Percentiles rank a stretch among this genome's conserved stretches.
These are phyloP conservation scores for Tetramorium simillimum DNA, from an alignment of 1,140 invertebrate genomes.

Conservation along the genomic window DNA sequence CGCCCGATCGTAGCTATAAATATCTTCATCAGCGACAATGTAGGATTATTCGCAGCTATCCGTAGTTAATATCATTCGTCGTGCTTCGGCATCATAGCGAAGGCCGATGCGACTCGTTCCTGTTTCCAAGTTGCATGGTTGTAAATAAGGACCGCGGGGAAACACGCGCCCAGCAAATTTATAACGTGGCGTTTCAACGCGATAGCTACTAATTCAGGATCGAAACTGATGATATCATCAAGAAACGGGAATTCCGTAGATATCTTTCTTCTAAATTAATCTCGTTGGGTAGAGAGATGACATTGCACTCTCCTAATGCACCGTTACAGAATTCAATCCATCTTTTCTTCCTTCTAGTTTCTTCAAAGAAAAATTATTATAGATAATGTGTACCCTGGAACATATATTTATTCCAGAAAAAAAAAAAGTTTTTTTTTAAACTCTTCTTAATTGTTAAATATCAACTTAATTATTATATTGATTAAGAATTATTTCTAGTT, in stretches of 20 bases:
- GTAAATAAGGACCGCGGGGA: constrained; percentile 16
- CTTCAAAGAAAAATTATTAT: background rate
- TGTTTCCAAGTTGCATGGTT: constrained; percentile 5
- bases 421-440: too few species aligned
- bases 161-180: constrained; percentile 27
- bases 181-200: background rate
- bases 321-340: background rate
- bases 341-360: background rate
- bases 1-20: constrained; percentile 18
- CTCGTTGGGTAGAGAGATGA: background rate
- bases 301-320: background rate
- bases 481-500: background rate
- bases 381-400: too few species aligned
- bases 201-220: constrained; percentile 12
- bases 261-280: constrained; percentile 15
- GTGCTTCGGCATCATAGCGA: background rate
- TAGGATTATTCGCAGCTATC: background rate
- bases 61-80: constrained; percentile 19
- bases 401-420: too few species aligned
- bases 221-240: constrained; percentile 35
- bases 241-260: background rate
- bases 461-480: background rate
- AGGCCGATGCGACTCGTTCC: background rate
- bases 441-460: too few species aligned
- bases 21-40: constrained; percentile 39